Evolutionary conservation across 2,113 vertebrate species (phyloP).

Genomic region (Cettia cetti): DNA sequence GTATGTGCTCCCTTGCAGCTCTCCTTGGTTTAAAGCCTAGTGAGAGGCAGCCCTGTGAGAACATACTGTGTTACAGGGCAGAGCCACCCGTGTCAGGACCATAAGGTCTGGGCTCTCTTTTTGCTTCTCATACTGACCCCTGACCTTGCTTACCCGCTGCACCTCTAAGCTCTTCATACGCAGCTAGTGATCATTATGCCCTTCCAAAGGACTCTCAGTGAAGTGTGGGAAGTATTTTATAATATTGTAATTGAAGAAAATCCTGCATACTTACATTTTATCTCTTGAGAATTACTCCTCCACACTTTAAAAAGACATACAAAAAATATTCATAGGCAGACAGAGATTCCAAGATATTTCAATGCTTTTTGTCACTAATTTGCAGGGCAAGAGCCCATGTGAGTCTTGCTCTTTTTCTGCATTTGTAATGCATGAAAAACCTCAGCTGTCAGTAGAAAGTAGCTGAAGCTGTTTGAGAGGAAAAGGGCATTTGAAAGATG

Average conservation of each 20-base stretch:
- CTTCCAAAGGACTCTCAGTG: background rate
- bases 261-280: background rate
- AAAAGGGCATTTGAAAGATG: background rate
- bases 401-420: background rate
- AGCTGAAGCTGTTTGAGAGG: background rate
- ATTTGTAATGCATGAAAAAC: background rate
- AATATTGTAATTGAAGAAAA: background rate
- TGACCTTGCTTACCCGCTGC: background rate
- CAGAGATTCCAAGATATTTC: background rate
- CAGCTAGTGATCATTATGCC: background rate
- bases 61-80: background rate
- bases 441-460: background rate
- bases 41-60: background rate
- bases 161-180: background rate
- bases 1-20: background rate
- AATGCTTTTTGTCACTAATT: conserved; percentile 6
- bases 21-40: background rate
- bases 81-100: background rate
- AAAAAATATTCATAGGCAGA: background rate
- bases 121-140: background rate
- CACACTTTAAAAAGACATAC: background rate
- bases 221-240: background rate
- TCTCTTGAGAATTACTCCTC: background rate
- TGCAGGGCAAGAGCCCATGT: background rate
- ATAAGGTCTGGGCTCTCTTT: background rate